These are phyloP conservation scores for Leuctra nigra DNA, from an alignment of 2,888 invertebrate genomes.

Conservation along the genomic window DNA sequence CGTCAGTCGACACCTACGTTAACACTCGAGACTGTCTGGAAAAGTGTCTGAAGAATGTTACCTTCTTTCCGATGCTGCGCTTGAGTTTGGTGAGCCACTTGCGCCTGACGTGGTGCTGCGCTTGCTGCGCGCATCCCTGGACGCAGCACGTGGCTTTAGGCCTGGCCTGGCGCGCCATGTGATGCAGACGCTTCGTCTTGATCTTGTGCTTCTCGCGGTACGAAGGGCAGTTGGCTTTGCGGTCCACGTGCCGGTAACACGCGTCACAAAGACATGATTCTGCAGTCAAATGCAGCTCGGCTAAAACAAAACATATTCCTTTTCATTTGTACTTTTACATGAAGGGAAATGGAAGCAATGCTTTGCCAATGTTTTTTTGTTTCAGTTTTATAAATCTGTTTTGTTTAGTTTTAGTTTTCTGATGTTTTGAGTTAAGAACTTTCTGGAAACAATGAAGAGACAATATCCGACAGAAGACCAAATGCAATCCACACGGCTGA, in stretches of 20 bases:
- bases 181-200: constrained; percentile 47
- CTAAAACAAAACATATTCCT: constrained; percentile 45
- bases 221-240: constrained; percentile 52
- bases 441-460: too few species aligned
- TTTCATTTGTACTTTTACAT: too few species aligned
- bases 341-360: too few species aligned
- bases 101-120: constrained; percentile 58
- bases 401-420: too few species aligned
- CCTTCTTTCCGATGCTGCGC: constrained; percentile 53
- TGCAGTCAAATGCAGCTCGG: constrained; percentile 72
- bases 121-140: constrained; percentile 51
- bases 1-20: too few species aligned
- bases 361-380: too few species aligned
- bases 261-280: constrained; percentile 85
- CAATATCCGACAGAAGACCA: too few species aligned
- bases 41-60: too few species aligned
- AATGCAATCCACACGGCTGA: too few species aligned
- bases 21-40: too few species aligned
- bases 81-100: constrained; percentile 68
- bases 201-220: constrained; percentile 26
- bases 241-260: constrained; percentile 78
- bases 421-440: too few species aligned
- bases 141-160: constrained; percentile 52
- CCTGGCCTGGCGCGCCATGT: constrained; percentile 12
- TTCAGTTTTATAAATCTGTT: too few species aligned